A percentile compares a stretch with the other conserved stretches of the same genome.
Conservation (phyloP, 2,888 invertebrate species). For the Agrochola lychnidis region DNA sequence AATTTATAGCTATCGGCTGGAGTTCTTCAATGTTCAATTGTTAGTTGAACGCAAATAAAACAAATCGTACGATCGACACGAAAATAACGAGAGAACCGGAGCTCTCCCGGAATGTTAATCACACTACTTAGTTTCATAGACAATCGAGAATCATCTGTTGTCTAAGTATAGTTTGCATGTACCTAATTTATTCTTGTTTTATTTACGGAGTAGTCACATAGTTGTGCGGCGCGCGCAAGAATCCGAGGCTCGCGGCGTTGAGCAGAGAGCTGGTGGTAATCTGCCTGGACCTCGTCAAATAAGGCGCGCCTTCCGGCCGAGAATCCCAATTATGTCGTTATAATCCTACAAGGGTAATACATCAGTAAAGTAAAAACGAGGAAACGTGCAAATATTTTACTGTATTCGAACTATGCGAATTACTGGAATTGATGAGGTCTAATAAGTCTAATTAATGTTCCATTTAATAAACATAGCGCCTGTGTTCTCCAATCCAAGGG, state of each 20-base stretch:
- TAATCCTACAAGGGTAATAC: constrained; percentile 62
- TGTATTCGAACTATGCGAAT: constrained; percentile 36
- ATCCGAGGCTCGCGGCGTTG: constrained; percentile 68
- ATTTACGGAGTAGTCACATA: constrained; percentile 66
- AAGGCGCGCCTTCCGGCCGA: constrained; percentile 68
- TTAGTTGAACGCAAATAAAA: constrained; percentile 64
- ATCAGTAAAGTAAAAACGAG: constrained; percentile 55
- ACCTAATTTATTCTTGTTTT: constrained; percentile 62
- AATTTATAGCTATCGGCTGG: constrained; percentile 78
- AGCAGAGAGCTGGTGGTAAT: constrained; percentile 67
- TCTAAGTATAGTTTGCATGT: constrained; percentile 57
- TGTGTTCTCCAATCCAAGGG: not conserved
- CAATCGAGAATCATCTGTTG: constrained; percentile 56
- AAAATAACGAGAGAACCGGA: constrained; percentile 54
- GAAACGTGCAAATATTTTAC: constrained; percentile 53
- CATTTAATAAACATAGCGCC: not conserved
- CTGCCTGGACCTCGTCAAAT: constrained; percentile 65
- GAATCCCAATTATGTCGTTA: constrained; percentile 73
- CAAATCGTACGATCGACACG: constrained; percentile 41
- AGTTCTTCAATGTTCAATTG: constrained; percentile 78
- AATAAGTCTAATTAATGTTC: constrained; percentile 35
- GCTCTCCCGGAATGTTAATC: constrained; percentile 62
- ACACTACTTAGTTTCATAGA: constrained; percentile 59
- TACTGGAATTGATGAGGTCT: constrained; percentile 26
- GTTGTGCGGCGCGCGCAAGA: constrained; percentile 69